Percentiles rank a stretch among this genome's conserved stretches.
Conservation (phyloP, 2,113 vertebrate species). For the Peromyscus leucopus region DNA sequence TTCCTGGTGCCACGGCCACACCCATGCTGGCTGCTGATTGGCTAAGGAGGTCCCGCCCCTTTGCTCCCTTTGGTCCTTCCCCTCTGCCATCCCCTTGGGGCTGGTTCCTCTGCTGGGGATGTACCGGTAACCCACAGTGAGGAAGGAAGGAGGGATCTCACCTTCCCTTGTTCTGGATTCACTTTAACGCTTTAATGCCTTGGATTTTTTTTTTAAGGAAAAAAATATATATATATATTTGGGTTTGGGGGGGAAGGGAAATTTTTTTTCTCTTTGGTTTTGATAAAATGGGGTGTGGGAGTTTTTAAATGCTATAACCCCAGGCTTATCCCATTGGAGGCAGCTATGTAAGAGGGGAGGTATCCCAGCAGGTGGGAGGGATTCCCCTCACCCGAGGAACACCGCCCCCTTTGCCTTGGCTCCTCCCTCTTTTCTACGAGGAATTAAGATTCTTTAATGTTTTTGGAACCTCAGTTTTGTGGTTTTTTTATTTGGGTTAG, state of each 20-base stretch:
- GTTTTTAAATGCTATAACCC: constrained; percentile 78
- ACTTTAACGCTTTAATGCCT: constrained; percentile 84
- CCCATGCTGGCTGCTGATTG: constrained; percentile 80
- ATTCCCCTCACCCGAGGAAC: background rate
- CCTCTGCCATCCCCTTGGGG: constrained; percentile 74
- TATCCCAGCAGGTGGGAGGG: background rate
- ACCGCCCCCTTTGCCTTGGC: background rate
- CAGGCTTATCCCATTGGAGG: constrained; percentile 53
- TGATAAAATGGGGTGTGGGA: constrained; percentile 80
- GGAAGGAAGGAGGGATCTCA: constrained; percentile 68
- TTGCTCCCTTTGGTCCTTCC: constrained; percentile 69
- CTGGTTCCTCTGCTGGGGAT: constrained; percentile 79
- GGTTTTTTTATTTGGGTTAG: constrained; percentile 73
- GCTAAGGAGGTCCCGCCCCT: constrained; percentile 70
- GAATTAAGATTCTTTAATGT: constrained; percentile 81
- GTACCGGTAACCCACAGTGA: constrained; percentile 68
- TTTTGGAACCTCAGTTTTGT: constrained; percentile 79
- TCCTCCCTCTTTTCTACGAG: constrained; percentile 80
- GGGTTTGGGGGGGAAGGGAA: constrained; percentile 63
- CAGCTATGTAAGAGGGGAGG: constrained; percentile 59
- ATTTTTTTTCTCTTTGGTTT: constrained; percentile 80
- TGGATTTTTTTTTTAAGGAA: constrained; percentile 77
- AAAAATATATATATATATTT: constrained; percentile 81
- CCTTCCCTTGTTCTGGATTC: constrained; percentile 79
- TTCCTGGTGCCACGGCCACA: constrained; percentile 25